Conservation (phyloP, 2,888 invertebrate species). For the Eupithecia pulchellata region DNA sequence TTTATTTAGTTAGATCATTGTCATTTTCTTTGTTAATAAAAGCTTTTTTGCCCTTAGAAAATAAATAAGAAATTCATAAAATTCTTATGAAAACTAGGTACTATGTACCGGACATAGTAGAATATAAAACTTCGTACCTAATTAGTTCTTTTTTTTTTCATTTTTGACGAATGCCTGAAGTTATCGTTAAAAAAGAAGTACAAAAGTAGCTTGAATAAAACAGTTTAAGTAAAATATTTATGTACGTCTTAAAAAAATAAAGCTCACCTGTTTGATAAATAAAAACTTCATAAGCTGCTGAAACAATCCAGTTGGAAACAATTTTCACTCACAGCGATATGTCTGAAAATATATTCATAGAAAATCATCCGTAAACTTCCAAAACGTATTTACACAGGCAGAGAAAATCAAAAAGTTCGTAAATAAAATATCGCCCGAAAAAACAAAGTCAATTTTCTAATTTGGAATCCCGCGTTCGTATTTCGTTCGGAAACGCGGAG, state of each 20-base stretch:
- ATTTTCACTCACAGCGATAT: neutral
- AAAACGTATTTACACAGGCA: slow-evolving; percentile 10
- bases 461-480: slow-evolving; percentile 25
- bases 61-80: no score
- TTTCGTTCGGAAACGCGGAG: slow-evolving; percentile 21
- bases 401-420: slow-evolving; percentile 15
- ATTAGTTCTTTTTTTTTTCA: no score
- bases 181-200: neutral
- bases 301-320: slow-evolving; percentile 12
- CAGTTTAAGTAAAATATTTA: neutral
- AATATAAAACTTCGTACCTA: no score
- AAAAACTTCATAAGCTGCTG: neutral
- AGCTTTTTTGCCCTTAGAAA: no score
- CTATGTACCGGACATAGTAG: no score
- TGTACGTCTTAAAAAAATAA: neutral
- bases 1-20: no score
- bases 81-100: no score
- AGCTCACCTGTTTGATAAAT: neutral
- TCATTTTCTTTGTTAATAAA: no score
- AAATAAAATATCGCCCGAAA: slow-evolving; percentile 20
- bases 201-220: neutral
- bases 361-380: neutral
- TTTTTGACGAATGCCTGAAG: no score
- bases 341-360: neutral
- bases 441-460: slow-evolving; percentile 28